A percentile compares a stretch with the other conserved stretches of the same genome.
These are phyloP conservation scores for Caenorhabditis doughertyi DNA, from an alignment of 2,888 invertebrate species.

Conservation along the genomic window DNA sequence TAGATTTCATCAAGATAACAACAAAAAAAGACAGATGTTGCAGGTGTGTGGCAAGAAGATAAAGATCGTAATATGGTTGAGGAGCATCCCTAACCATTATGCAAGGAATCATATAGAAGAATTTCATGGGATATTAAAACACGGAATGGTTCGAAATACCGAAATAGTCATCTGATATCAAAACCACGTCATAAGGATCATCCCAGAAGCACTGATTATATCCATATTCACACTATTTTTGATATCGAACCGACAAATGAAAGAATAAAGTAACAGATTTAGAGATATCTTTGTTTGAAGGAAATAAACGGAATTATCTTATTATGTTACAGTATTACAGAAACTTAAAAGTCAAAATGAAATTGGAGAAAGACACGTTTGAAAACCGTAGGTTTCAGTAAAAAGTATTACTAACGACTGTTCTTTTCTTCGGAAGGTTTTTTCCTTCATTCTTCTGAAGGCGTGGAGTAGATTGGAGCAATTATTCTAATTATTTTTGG, in stretches of 20 bases:
- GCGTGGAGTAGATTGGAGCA: constrained; percentile 47
- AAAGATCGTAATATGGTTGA: constrained; percentile 11
- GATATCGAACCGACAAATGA: neutral
- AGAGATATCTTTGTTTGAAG: neutral
- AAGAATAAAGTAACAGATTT: neutral
- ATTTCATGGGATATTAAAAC: too few species aligned
- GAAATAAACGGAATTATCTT: too few species aligned
- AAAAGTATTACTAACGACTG: constrained; percentile 9
- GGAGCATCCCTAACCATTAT: neutral
- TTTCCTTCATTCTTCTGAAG: constrained; percentile 12
- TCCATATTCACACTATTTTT: constrained; percentile 6
- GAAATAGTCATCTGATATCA: too few species aligned
- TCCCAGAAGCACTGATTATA: neutral
- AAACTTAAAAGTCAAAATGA: too few species aligned
- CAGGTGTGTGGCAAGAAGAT: constrained; percentile 38
- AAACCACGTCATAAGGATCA: neutral
- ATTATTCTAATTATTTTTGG: constrained; percentile 63
- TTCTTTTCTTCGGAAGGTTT: constrained; percentile 7
- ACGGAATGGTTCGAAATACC: too few species aligned
- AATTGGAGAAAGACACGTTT: neutral
- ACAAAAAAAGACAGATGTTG: constrained; percentile 17
- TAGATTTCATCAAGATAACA: constrained; percentile 33
- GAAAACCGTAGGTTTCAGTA: neutral
- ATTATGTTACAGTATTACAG: too few species aligned
- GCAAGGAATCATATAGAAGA: neutral